Evolutionary conservation across 2,888 invertebrate genomes (phyloP), one percentile per base, ranked within the genome.

Genomic region (Ormyrus pomaceus): DNA sequence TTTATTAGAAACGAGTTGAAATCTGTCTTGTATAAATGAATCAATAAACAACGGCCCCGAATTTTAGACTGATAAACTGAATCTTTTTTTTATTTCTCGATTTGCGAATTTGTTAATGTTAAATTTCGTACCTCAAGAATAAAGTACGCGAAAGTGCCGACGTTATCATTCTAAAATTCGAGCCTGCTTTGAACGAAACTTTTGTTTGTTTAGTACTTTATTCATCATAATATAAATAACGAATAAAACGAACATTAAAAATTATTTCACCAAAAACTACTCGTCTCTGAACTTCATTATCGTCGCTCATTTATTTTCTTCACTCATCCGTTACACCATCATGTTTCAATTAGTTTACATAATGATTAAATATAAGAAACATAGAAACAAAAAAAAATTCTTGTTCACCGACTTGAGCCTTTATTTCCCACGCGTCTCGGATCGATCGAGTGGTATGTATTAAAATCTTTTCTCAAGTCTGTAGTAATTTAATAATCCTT

Each of bases 401-500:
- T 89, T 89, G 87, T 88, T 89, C 87, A 89, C 86, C 89, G 88
- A 88, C 87, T 89, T 90, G 89, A 89, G 89, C 87, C 88, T 90
- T 90, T 90, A 88, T 90, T 90, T 89, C 90, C 88, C 90, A 90
- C 90, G 90, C 90, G 90, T 90, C 90, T 90, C 89, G 90, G 90
- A 90, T 88, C 88, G 86, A 88, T 90, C 90, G 90, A 90, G 90
- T 90, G 90, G 90, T 90, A 90, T 85, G 90, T 90, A 90, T 90
- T 79, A 80, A 82, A 77, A 83, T 65, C 73, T 83, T 83, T 82
- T 83, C 71, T 82, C 82, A 82, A 82, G 71, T 79, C 72, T 81
- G 74, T 82, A 82, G 79, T 79, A 13, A 65, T 73, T 74, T 84
- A 82, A 83, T 82, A 34, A 34, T 84, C 83, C 82, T 87, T 34